phyloP scores from a whole-genome alignment of 2,113 vertebrate species.

The Alligator sinensis region DNA sequence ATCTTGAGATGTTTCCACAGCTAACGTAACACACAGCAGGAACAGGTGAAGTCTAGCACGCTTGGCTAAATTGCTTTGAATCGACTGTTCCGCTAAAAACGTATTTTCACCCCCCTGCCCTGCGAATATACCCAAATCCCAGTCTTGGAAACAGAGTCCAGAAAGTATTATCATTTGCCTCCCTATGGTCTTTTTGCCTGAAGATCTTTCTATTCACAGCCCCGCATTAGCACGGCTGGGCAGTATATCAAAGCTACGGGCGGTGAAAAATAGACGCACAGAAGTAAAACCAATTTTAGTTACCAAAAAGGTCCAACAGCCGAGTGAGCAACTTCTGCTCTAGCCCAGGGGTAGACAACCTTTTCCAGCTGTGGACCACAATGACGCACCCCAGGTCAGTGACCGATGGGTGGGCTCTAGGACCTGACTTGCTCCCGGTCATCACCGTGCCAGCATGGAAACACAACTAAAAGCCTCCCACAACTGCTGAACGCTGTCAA shows the following conservation, averaged over 20 bases:
- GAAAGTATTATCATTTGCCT: background rate
- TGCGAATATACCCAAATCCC: rapidly evolving
- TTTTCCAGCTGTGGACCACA: too few species aligned
- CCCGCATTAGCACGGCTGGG: background rate
- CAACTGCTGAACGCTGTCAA: too few species aligned
- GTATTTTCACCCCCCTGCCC: rapidly evolving
- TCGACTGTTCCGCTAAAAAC: background rate
- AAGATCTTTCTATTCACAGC: background rate
- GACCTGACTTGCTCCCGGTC: too few species aligned
- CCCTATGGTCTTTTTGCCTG: background rate
- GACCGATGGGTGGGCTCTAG: too few species aligned
- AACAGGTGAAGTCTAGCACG: too few species aligned
- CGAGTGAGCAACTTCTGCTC: background rate
- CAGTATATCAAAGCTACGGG: too few species aligned
- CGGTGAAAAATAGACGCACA: too few species aligned
- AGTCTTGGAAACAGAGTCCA: background rate
- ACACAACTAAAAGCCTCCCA: too few species aligned
- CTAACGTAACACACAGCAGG: background rate
- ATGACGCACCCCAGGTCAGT: too few species aligned
- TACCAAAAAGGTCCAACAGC: background rate
- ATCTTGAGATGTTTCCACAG: background rate
- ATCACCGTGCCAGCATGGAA: too few species aligned
- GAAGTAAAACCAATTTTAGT: background rate
- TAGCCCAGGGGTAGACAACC: background rate
- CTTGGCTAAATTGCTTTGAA: background rate